These are phyloP conservation scores for Cylloceria caligata DNA, from an alignment of 2,888 invertebrate genomes.

Conservation along the genomic window DNA sequence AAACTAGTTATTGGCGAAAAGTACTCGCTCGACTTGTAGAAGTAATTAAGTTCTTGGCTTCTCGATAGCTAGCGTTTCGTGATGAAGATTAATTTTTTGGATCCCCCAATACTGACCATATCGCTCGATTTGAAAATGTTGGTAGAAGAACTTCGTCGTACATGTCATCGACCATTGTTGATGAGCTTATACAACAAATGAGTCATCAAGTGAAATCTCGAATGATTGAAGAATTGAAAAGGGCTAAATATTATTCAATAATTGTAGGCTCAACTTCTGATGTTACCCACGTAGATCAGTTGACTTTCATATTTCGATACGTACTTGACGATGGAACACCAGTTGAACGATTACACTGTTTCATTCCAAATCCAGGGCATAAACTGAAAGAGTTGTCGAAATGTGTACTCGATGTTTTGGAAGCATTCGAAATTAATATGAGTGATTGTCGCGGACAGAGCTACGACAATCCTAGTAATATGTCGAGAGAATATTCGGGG, in stretches of 20 bases:
- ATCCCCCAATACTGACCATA: too few species aligned
- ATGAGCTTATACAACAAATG: conserved; percentile 64
- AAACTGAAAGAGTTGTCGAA: conserved; percentile 75
- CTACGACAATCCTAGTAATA: conserved; percentile 74
- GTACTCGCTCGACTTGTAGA: too few species aligned
- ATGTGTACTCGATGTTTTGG: conserved; percentile 71
- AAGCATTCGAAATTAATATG: conserved; percentile 46
- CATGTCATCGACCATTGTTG: too few species aligned
- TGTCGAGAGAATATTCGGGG: conserved; percentile 71
- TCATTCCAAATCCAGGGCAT: conserved; percentile 73
- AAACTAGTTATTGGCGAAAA: too few species aligned
- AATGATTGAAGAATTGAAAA: conserved; percentile 18
- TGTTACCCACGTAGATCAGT: conserved; percentile 70
- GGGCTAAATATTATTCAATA: conserved; percentile 70
- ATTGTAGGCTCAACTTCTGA: conserved; percentile 72
- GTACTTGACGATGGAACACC: conserved; percentile 55
- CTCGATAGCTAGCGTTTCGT: too few species aligned
- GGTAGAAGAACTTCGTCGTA: too few species aligned
- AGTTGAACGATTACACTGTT: conserved; percentile 69
- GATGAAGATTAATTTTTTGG: too few species aligned
- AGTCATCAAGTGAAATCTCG: conserved; percentile 18
- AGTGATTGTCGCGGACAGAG: conserved; percentile 73
- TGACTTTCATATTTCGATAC: conserved; percentile 71
- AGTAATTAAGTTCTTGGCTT: too few species aligned
- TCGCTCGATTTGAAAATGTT: too few species aligned